Base-by-base conservation (phyloP, 2,888 invertebrate species). In the Boloria selene region DNA sequence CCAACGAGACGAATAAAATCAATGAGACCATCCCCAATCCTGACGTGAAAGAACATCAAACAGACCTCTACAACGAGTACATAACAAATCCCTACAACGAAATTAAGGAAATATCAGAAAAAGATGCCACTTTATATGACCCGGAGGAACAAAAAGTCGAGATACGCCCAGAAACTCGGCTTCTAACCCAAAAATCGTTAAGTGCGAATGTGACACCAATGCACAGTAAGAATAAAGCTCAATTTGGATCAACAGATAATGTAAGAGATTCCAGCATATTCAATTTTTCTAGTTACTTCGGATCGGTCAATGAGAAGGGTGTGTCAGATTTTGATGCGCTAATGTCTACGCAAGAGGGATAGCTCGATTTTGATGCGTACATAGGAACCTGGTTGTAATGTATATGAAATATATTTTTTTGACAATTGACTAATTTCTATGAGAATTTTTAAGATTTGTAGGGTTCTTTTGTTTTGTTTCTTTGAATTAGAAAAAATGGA, bases 251-350 rank as follows among this genome's bases (percentile, higher is more conserved):
- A 10, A 88, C 83, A 13, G 92, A 93, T 65, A 91, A 92, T 66
- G 77, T 90, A 0, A 78, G 85, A 44, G 88, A 88, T 26, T 87
- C 88, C 2, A 84, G 89, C 74, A 88, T 93, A 67, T 94, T 94
- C 74, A 94, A 93, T 72, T 95, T 95, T 73, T 91, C 95, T 0
- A 95, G 93, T 77, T 95, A 95, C 79, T 95, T 95, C 76, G 90
- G 92, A 0, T 87, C 88, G 3, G 92, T 92, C 52, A 90, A 92
- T 51, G 91, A 90, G 13, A 84, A 83, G 67, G 92, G 93, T 0
- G 94, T 94, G 0, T 94, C 95, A 0, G 95, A 95, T 4, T 95
- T 94, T 72, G 90, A 93, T 50, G 83, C 84, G 0, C 70, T 92
- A 13, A 81, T 89, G 82, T 81, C 88, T 2, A 79, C 86, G 1